These are phyloP conservation scores for Dicrostonyx torquatus DNA, from an alignment of 2,797 vertebrate genomes.

Conservation along the genomic window DNA sequence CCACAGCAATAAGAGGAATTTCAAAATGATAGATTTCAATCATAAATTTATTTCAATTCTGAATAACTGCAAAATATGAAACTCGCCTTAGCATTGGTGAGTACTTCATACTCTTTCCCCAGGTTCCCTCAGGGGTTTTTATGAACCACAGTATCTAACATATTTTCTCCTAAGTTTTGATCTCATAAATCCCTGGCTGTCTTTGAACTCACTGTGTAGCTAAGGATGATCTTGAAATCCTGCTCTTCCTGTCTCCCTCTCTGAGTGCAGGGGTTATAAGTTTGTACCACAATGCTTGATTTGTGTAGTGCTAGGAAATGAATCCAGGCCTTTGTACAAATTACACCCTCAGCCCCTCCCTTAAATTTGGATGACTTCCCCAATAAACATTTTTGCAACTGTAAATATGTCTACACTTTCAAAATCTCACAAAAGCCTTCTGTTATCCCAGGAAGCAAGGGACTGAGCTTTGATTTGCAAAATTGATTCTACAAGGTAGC, in stretches of 20 bases:
- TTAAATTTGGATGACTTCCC: conserved; percentile 32
- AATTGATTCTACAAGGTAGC: conserved; percentile 71
- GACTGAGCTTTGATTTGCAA: conserved; percentile 62
- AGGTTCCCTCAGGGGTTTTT: background rate
- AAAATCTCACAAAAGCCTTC: conserved; percentile 46
- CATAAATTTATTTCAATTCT: conserved; percentile 33
- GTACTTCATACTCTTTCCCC: background rate
- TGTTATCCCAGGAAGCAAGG: conserved; percentile 35
- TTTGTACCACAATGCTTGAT: background rate
- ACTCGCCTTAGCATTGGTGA: background rate
- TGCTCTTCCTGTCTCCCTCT: background rate
- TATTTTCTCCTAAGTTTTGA: conserved; percentile 8
- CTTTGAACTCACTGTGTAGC: background rate
- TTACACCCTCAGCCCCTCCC: background rate
- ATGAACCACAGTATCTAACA: background rate
- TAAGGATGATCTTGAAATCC: background rate
- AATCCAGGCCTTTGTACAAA: background rate
- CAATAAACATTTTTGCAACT: background rate
- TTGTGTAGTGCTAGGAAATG: background rate
- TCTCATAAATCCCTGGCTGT: background rate
- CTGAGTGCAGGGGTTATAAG: background rate
- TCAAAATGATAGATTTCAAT: background rate
- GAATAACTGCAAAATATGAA: conserved; percentile 1
- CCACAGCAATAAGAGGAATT: background rate
- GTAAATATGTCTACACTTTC: background rate